Percentiles rank a stretch among this genome's conserved stretches.
phyloP scores from a whole-genome alignment of 2,888 invertebrate species.

The Tipula confusa region DNA sequence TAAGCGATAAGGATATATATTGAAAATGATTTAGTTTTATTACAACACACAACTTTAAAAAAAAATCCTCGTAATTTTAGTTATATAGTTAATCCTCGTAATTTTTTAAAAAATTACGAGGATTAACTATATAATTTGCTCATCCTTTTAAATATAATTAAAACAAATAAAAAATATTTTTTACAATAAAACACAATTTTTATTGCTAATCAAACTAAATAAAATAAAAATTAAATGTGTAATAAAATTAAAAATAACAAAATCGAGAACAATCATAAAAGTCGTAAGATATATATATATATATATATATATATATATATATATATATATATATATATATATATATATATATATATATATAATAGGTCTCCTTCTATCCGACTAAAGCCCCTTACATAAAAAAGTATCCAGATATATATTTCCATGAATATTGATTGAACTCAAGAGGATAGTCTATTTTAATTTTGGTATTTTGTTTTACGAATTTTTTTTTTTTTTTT shows the following conservation, averaged over 20 bases:
- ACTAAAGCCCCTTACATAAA: background rate
- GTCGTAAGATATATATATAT: background rate
- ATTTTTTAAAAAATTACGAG: background rate
- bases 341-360: too few species aligned
- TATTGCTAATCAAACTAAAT: background rate
- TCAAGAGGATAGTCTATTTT: constrained; percentile 25
- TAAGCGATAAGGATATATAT: too few species aligned
- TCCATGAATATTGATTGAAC: constrained; percentile 7
- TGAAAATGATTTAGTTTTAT: background rate
- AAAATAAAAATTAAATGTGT: background rate
- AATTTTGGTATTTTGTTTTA: background rate
- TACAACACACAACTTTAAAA: background rate
- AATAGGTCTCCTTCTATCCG: background rate
- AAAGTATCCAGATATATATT: background rate
- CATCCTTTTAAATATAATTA: background rate
- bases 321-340: too few species aligned
- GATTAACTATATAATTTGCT: background rate
- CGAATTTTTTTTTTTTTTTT: background rate
- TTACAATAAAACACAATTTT: background rate
- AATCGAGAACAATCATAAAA: background rate
- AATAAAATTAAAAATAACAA: background rate
- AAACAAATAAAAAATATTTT: background rate
- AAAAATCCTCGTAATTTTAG: background rate
- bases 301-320: too few species aligned
- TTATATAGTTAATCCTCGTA: background rate